These are phyloP conservation scores for Platygyra sinensis DNA, from an alignment of 64 coral and sea anemone genomes.

Conservation along the genomic window DNA sequence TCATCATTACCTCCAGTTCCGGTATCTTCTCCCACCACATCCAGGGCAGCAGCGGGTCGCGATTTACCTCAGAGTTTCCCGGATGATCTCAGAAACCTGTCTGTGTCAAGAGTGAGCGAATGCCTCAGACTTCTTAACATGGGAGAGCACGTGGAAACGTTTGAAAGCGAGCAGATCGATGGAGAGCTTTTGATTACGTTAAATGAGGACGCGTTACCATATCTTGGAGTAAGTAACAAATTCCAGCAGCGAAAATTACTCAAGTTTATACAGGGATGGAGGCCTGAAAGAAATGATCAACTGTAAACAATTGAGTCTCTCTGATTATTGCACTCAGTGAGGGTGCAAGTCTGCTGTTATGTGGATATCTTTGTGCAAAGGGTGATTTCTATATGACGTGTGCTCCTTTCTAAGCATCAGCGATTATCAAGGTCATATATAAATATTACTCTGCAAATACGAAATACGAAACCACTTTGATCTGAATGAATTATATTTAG, in stretches of 20 bases:
- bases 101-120: conserved; percentile 40
- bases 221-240: conserved; percentile 51
- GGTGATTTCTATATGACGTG: no score
- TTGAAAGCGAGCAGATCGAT: conserved; percentile 70
- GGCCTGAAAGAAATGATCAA: conserved; percentile 22
- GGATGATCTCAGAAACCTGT: not conserved
- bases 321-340: no score
- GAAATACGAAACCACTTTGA: no score
- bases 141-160: conserved; percentile 40
- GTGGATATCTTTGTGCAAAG: no score
- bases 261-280: conserved; percentile 79
- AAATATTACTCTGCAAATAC: no score
- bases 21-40: not conserved
- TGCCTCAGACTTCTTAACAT: conserved; percentile 71
- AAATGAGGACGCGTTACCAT: conserved; percentile 52
- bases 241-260: conserved; percentile 77
- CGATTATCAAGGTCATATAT: no score
- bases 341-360: no score
- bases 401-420: no score
- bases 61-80: not conserved
- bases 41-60: not conserved
- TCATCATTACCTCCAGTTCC: not conserved
- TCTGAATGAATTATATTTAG: no score
- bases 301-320: not conserved
- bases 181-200: conserved; percentile 67